phyloP scores from a whole-genome alignment of 2,888 invertebrate genomes.

The Strigamia maritima region DNA sequence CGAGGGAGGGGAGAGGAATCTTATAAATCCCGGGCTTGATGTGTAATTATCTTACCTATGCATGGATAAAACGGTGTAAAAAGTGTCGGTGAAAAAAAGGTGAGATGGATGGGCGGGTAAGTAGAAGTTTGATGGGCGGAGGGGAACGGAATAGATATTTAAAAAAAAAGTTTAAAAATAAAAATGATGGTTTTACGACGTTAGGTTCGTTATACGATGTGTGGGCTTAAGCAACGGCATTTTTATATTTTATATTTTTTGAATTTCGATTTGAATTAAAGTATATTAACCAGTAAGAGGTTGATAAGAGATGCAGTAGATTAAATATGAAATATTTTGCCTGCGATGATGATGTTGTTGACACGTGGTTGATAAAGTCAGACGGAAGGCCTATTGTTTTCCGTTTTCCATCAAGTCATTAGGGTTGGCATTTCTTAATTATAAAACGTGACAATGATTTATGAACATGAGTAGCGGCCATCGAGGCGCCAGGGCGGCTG shows the following conservation, averaged over 20 bases:
- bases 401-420: neutral
- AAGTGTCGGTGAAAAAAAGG: neutral
- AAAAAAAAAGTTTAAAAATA: neutral
- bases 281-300: neutral
- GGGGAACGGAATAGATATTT: neutral
- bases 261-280: neutral
- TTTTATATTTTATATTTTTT: too few relatives aligned
- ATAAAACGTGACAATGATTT: constrained; percentile 17
- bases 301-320: neutral
- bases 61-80: neutral
- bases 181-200: neutral
- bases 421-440: constrained; percentile 16
- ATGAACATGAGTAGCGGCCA: neutral
- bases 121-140: neutral
- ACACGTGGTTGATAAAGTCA: neutral
- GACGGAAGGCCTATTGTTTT: neutral
- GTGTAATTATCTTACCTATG: neutral
- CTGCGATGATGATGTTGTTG: neutral
- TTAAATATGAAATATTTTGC: neutral
- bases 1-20: neutral
- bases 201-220: neutral
- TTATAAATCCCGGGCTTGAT: neutral
- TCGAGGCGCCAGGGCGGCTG: neutral
- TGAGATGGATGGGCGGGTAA: neutral
- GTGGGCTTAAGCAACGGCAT: too few relatives aligned